These are phyloP conservation scores for Macroglossus sobrinus DNA, from an alignment of 2,113 vertebrate species.

Conservation along the genomic window DNA sequence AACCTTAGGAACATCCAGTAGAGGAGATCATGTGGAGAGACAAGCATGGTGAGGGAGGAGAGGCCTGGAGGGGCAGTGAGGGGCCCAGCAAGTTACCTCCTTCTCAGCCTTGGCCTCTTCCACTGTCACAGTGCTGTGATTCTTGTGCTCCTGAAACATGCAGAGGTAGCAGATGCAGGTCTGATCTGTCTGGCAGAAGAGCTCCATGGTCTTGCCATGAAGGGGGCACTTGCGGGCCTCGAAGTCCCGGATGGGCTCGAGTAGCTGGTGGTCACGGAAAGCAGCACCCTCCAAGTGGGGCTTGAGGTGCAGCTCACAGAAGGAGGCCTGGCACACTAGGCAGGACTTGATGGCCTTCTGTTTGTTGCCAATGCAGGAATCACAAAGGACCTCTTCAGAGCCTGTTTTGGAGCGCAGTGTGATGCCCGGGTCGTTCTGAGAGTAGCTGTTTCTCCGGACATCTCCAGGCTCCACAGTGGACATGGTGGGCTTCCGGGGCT, in stretches of 20 bases:
- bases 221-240: slow-evolving; percentile 89
- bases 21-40: background rate
- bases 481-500: slow-evolving; percentile 77
- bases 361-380: slow-evolving; percentile 94
- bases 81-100: slow-evolving; percentile 81
- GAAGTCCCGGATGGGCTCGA: slow-evolving; percentile 90
- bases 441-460: slow-evolving; percentile 71
- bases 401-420: slow-evolving; percentile 70
- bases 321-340: slow-evolving; percentile 94
- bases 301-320: slow-evolving; percentile 94
- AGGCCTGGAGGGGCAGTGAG: background rate
- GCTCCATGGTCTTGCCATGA: slow-evolving; percentile 92
- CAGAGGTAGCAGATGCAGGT: slow-evolving; percentile 93
- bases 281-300: slow-evolving; percentile 94
- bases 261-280: slow-evolving; percentile 95
- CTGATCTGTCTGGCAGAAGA: slow-evolving; percentile 92
- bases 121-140: slow-evolving; percentile 86
- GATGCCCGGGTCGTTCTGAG: slow-evolving; percentile 49
- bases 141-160: slow-evolving; percentile 92
- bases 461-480: slow-evolving; percentile 77
- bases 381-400: slow-evolving; percentile 89
- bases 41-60: accelerated
- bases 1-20: accelerated
- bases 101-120: slow-evolving; percentile 87
- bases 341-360: slow-evolving; percentile 95